phyloP scores from a whole-genome alignment of 2,888 invertebrate species.

The Brachypterus glaber region DNA sequence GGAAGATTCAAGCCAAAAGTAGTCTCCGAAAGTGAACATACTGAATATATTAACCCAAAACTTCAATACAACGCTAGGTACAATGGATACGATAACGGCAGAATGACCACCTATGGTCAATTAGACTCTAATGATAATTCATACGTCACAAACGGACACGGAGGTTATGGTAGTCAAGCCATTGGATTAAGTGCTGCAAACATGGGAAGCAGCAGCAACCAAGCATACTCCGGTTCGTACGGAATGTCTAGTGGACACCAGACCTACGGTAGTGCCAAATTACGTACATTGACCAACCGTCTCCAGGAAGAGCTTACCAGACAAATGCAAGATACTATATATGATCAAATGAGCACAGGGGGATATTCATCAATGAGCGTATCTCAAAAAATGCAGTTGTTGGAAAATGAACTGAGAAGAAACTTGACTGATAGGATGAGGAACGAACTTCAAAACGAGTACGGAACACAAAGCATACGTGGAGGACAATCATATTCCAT shows the following conservation, averaged over 20 bases:
- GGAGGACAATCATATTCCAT: slow-evolving; percentile 30
- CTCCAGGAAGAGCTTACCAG: slow-evolving; percentile 27
- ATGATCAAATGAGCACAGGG: slow-evolving; percentile 9
- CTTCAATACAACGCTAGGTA: slow-evolving; percentile 11
- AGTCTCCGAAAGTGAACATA: slow-evolving; percentile 35
- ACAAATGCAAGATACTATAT: slow-evolving; percentile 27
- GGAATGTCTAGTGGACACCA: slow-evolving; percentile 1
- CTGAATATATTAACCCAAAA: slow-evolving; percentile 37
- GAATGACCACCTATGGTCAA: slow-evolving; percentile 21
- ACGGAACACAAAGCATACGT: slow-evolving; percentile 27
- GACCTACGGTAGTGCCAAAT: slow-evolving; percentile 15
- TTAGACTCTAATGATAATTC: slow-evolving; percentile 18
- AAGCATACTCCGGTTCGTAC: not conserved
- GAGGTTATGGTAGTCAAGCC: slow-evolving; percentile 1
- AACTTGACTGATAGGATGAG: slow-evolving; percentile 34
- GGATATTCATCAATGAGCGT: slow-evolving; percentile 10
- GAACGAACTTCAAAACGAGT: slow-evolving; percentile 28
- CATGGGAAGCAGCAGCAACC: slow-evolving; percentile 8
- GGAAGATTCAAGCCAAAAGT: slow-evolving; percentile 33
- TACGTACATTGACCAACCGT: slow-evolving; percentile 17
- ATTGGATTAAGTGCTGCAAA: too few species aligned
- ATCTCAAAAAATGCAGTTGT: not conserved
- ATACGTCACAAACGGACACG: slow-evolving; percentile 6
- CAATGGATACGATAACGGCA: slow-evolving; percentile 10
- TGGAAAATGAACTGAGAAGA: slow-evolving; percentile 33